These are phyloP conservation scores for Scyliorhinus canicula DNA, from an alignment of 2,797 vertebrate species.

Conservation along the genomic window DNA sequence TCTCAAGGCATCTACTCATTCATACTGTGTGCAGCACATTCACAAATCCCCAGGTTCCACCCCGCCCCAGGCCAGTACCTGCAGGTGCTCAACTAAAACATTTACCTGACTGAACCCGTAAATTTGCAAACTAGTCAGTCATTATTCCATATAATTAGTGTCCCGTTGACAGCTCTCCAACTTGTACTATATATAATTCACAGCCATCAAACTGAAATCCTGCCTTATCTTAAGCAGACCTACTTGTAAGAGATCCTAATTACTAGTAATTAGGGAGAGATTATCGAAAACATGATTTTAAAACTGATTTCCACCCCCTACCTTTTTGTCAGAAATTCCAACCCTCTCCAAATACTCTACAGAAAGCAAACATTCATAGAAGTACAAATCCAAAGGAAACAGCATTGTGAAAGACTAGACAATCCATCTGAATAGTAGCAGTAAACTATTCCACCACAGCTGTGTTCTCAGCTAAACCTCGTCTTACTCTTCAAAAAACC, in stretches of 20 bases:
- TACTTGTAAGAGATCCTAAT: background rate
- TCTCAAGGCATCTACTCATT: background rate
- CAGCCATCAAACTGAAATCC: background rate
- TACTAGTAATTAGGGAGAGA: background rate
- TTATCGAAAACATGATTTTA: background rate
- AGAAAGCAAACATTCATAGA: background rate
- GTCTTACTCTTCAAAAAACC: background rate
- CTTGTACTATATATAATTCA: background rate
- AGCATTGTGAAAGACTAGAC: background rate
- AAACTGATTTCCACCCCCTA: background rate
- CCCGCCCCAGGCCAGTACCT: background rate
- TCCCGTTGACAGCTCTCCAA: background rate
- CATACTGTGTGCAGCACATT: background rate
- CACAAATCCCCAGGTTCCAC: background rate
- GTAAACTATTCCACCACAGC: background rate
- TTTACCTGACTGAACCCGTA: background rate
- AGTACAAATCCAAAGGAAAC: background rate
- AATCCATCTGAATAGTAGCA: background rate
- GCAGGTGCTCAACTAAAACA: conserved; percentile 12
- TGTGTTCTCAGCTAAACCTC: background rate
- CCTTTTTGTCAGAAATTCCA: background rate
- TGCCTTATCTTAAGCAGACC: background rate
- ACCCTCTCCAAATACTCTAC: background rate
- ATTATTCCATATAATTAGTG: background rate
- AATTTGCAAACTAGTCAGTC: conserved; percentile 11